Evolutionary conservation across 2,113 vertebrate species (phyloP), one percentile per base, ranked within the genome.

Genomic region (Melozone crissalis): DNA sequence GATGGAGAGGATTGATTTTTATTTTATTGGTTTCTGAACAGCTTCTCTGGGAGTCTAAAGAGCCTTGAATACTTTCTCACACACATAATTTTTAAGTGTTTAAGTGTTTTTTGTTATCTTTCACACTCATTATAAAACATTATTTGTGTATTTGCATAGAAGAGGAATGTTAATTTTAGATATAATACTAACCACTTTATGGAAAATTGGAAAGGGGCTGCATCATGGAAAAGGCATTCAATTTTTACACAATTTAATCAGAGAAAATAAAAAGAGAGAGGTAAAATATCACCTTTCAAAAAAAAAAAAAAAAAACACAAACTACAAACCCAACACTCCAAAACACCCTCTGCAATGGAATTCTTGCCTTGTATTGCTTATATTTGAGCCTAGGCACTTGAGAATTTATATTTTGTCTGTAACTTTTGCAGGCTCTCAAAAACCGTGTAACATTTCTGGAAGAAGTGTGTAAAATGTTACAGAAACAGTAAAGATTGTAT

Each of bases 1-100:
- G 91, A 78, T 13, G 23, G 86, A 93, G 76, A 75, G 23, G n/a
- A 65, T 0, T 82, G 24, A 68, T 89, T 92, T 95, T 95, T 77
- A 15, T 87, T 94, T 94, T 89, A 87, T 74, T 91, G 44, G 44
- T 51, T 94, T 63, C 79, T 85, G 65, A 92, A 91, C 44, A 93
- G 61, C 47, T 97, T 94, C 39, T 78, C 89, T 91, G 78, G 43
- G 92, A 94, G 22, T 43, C 67, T 46, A 67, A 88, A 72, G 17
- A 97, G 24, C 24, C 16, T 80, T 69, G 21, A 68, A 31, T 63
- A 75, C 15, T 78, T 92, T 93, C 76, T 88, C 33, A 65, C 21
- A 84, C 73, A 71, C 31, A 59, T 87, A 7, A 82, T 67, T 97
- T 87, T 94, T 69, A 91, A 93, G 89, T 93, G 54, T 73, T 58